Conservation (phyloP, 2,888 invertebrate species). For the Polylopha cassiicola region DNA sequence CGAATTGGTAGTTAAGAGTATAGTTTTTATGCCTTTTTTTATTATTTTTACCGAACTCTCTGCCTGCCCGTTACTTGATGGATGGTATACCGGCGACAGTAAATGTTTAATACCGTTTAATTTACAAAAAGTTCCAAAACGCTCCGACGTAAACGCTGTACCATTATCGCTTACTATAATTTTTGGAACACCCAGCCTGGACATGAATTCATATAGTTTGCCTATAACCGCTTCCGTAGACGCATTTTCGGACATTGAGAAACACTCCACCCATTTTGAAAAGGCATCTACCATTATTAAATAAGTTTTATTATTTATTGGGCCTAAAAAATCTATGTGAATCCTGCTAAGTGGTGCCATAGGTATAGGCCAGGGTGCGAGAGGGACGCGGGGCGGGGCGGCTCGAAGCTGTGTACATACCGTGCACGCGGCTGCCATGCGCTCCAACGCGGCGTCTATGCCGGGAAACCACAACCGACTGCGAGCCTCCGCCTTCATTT, state of each 20-base stretch:
- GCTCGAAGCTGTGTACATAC: conserved; percentile 4
- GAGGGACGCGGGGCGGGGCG: conserved; percentile 11
- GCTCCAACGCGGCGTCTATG: conserved; percentile 11
- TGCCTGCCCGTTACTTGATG: conserved; percentile 30
- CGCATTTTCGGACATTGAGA: not conserved
- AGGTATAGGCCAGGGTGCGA: conserved; percentile 8
- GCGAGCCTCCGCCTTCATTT: conserved; percentile 19
- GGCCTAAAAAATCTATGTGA: conserved; percentile 12
- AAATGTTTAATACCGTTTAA: conserved; percentile 23
- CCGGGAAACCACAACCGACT: conserved; percentile 18
- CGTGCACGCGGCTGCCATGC: conserved; percentile 1
- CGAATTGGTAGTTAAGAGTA: conserved; percentile 11
- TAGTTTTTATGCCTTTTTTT: conserved; percentile 29
- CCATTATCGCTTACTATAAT: conserved; percentile 22
- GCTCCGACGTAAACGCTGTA: conserved; percentile 16
- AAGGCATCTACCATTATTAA: not conserved
- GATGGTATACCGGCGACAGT: conserved; percentile 24
- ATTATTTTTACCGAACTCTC: conserved; percentile 31
- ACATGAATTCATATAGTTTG: conserved; percentile 17
- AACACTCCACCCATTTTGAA: conserved; percentile 3
- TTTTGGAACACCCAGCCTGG: conserved; percentile 10
- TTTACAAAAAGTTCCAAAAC: conserved; percentile 23
- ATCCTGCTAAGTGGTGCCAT: not conserved
- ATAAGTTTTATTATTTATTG: conserved; percentile 9
- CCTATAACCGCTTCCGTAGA: conserved; percentile 14